phyloP scores from a whole-genome alignment of 2,888 invertebrate species.

The Lasioglossum oenotherae region DNA sequence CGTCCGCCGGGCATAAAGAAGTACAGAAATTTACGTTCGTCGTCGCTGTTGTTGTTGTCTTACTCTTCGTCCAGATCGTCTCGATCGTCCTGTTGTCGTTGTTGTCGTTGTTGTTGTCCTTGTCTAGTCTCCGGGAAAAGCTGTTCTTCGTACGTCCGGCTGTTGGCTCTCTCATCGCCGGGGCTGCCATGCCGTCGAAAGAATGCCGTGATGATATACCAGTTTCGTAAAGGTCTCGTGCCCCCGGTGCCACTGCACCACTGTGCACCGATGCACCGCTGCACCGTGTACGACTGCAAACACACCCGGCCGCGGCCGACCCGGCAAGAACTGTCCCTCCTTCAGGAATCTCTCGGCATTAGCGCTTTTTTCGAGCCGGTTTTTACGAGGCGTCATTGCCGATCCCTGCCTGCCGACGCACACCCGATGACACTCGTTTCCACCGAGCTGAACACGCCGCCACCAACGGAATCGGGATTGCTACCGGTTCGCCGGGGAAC shows the following conservation, averaged over 20 bases:
- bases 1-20: slow-evolving; percentile 65
- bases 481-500: slow-evolving; percentile 8
- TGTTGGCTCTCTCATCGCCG: slow-evolving; percentile 25
- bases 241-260: slow-evolving; percentile 23
- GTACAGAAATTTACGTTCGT: slow-evolving; percentile 67
- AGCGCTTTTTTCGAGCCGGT: slow-evolving; percentile 63
- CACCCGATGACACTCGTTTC: slow-evolving; percentile 68
- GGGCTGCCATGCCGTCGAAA: slow-evolving; percentile 48
- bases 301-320: not conserved
- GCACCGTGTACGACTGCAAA: not conserved
- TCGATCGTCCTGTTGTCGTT: not conserved
- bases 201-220: slow-evolving; percentile 68
- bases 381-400: slow-evolving; percentile 61
- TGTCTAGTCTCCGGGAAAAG: not conserved
- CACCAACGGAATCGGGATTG: slow-evolving; percentile 8
- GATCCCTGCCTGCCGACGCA: slow-evolving; percentile 41
- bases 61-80: not conserved
- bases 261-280: not conserved
- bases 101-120: not conserved
- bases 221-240: slow-evolving; percentile 61
- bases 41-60: slow-evolving; percentile 15
- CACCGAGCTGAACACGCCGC: slow-evolving; percentile 41
- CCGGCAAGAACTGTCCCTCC: slow-evolving; percentile 49
- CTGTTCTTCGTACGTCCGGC: not conserved
- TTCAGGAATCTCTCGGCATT: slow-evolving; percentile 66